Evolutionary conservation across 2,113 vertebrate species (phyloP).

Genomic region (Osmerus mordax): DNA sequence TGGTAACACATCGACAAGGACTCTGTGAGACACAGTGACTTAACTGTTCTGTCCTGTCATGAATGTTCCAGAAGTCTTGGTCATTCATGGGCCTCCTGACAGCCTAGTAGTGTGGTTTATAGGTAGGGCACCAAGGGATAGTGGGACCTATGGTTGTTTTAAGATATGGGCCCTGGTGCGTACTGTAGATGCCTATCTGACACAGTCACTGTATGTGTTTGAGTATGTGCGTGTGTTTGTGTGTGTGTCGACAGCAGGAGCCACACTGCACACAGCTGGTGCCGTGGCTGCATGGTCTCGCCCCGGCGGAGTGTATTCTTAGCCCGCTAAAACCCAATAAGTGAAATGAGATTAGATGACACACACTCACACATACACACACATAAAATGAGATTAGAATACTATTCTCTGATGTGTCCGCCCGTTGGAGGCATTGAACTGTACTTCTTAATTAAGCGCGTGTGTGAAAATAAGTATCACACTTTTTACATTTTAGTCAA

Average conservation of each 20-base stretch:
- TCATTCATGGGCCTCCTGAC: no score
- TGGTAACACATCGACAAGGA: no score
- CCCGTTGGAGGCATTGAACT: background rate
- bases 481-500: background rate
- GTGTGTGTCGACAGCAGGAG: slow-evolving; percentile 1
- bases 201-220: slow-evolving; percentile 2
- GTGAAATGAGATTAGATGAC: slow-evolving; percentile 57
- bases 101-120: no score
- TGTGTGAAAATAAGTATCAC: background rate
- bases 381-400: slow-evolving; percentile 14
- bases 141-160: background rate
- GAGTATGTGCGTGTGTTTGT: slow-evolving; percentile 2
- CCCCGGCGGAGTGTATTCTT: slow-evolving; percentile 54
- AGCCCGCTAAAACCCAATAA: slow-evolving; percentile 54
- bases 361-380: slow-evolving; percentile 27
- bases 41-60: no score
- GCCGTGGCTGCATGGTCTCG: slow-evolving; percentile 31
- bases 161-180: background rate
- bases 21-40: no score
- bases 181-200: background rate
- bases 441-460: background rate
- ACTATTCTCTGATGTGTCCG: background rate
- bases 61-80: no score
- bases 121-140: no score
- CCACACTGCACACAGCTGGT: slow-evolving; percentile 44